Evolutionary conservation across 2,113 vertebrate species (phyloP).

Genomic region (Triplophysa dalaica): DNA sequence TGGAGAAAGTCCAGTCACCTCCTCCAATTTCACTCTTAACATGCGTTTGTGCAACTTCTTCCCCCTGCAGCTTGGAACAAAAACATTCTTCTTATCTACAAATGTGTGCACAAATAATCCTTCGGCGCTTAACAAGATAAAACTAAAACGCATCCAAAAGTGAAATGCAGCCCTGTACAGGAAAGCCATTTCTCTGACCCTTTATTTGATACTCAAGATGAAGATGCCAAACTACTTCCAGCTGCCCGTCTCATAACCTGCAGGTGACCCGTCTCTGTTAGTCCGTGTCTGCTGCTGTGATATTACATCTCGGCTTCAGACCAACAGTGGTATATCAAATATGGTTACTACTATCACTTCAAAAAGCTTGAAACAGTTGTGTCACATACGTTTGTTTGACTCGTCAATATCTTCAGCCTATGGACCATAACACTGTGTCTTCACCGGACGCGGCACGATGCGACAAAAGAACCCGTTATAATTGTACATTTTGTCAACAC

Average conservation of each 20-base stretch:
- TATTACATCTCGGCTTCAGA: slow-evolving; percentile 1
- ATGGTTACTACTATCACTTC: not conserved
- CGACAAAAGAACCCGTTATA: no score
- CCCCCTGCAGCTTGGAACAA: not conserved
- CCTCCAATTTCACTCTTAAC: slow-evolving; percentile 1
- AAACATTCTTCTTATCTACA: not conserved
- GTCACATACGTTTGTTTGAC: not conserved
- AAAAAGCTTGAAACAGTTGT: not conserved
- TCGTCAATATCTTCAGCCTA: not conserved
- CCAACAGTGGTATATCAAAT: not conserved
- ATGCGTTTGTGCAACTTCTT: not conserved
- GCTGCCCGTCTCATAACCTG: not conserved
- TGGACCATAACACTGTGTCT: no score
- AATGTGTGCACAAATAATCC: not conserved
- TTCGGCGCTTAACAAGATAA: no score
- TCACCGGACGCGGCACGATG: no score
- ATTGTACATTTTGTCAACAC: no score
- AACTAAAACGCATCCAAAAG: no score
- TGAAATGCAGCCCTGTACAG: not conserved
- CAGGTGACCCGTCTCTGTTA: not conserved
- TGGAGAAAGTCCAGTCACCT: slow-evolving; percentile 15
- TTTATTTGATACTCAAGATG: not conserved
- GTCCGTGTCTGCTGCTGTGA: not conserved
- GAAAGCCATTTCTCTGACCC: not conserved
- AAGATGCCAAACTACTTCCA: slow-evolving; percentile 3